Base-by-base conservation (phyloP, 2,888 invertebrate species). In the Dasypolia templi region DNA sequence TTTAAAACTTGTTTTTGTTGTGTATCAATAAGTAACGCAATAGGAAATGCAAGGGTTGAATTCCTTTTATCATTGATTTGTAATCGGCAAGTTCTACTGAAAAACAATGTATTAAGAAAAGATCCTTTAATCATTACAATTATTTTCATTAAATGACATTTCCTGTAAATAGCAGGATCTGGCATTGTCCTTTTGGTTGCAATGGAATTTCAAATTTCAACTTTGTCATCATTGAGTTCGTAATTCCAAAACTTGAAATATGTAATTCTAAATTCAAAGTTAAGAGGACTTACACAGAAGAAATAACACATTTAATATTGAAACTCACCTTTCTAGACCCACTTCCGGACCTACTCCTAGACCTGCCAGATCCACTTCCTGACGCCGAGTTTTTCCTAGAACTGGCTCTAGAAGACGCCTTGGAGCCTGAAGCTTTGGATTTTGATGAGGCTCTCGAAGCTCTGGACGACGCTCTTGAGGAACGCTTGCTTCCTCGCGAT, bases 331-430 rank as follows among this genome's bases (percentile, higher is more conserved):
- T 93, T 90, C 91, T 92, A 22, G 95, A 95, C 0, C 95, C 95
- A 84, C 95, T 96, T 0, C 84, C 89, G 0, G 96, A 96, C 0
- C 95, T 88, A 83, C 95, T 95, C 62, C 92, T 92, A 4, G 95
- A 95, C 46, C 92, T 89, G 3, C 91, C 94, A 1, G 94, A 94
- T 12, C 92, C 95, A 62, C 94, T 94, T 0, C 90, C 93, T 0
- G 94, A 94, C 2, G 87, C 92, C 1, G 95, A 94, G 53, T 91
- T 91, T 55, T 83, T 83, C 64, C 92, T 90, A 6, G 95, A 94
- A 73, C 93, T 93, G 29, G 94, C 94, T 12, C 88, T 86, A 0
- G 95, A 95, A 0, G 94, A 93, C 0, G 92, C 92, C 79, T 92
- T 92, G 11, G 94, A 94, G 17, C 93, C 93, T 7, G 94, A 94